Evolutionary conservation across 2,113 vertebrate species (phyloP).

Genomic region (Catharus bicknelli): DNA sequence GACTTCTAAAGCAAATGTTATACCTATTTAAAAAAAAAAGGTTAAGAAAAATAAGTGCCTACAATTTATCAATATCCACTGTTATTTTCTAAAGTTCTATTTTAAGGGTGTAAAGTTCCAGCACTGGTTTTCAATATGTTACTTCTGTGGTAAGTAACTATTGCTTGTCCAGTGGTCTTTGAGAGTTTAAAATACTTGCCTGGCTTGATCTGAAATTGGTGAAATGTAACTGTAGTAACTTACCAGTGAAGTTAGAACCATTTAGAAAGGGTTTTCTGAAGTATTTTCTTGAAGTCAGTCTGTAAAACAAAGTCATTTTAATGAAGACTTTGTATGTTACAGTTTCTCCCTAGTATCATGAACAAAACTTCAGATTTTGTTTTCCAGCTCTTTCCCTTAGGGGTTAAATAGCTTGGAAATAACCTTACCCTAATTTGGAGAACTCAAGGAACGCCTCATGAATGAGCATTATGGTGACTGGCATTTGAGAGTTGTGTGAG

Average conservation of each 20-base stretch:
- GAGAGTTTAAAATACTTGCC: not conserved
- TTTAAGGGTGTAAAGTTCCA: not conserved
- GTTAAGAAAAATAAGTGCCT: not conserved
- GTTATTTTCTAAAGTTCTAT: not conserved
- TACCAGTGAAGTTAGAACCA: not conserved
- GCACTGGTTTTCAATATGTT: not conserved
- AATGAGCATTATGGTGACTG: not conserved
- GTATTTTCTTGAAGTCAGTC: not conserved
- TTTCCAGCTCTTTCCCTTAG: not conserved
- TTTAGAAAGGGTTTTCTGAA: not conserved
- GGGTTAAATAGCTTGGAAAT: not conserved
- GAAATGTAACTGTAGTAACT: not conserved
- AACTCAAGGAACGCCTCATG: not conserved
- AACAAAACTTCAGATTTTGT: not conserved
- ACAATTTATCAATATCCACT: not conserved
- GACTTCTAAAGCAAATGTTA: not conserved
- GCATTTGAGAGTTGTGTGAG: not conserved
- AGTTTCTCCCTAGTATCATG: not conserved
- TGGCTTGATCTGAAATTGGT: not conserved
- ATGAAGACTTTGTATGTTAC: not conserved
- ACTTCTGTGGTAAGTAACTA: not conserved
- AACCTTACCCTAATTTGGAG: not conserved
- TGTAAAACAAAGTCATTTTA: not conserved
- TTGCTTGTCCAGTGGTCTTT: not conserved
- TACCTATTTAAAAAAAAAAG: not conserved